A percentile compares a stretch with the other conserved stretches of the same genome.
These are phyloP conservation scores for Chrysopilus asiliformis DNA, from an alignment of 2,888 invertebrate genomes.

Conservation along the genomic window DNA sequence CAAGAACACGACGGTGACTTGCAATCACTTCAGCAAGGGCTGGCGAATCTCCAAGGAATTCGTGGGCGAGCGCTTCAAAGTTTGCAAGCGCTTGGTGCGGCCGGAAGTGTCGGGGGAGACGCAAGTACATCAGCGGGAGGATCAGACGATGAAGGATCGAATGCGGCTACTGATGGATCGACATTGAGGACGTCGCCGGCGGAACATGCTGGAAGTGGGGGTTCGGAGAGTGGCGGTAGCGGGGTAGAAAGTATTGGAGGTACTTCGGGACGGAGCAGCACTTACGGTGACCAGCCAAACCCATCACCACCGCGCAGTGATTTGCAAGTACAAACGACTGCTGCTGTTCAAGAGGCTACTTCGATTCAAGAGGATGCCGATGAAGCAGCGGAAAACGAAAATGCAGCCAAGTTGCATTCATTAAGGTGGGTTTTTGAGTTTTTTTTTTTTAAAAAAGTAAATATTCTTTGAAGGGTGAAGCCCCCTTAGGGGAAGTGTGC, in stretches of 20 bases:
- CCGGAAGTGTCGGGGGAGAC: conserved; percentile 33
- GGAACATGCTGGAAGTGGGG: conserved; percentile 57
- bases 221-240: conserved; percentile 83
- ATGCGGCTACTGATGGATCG: conserved; percentile 88
- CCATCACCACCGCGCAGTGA: conserved; percentile 29
- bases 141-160: conserved; percentile 90
- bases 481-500: too few relatives aligned
- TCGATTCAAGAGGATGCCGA: conserved; percentile 25
- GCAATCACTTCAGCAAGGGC: conserved; percentile 39
- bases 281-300: conserved; percentile 57
- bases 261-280: conserved; percentile 88
- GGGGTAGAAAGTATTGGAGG: conserved; percentile 86
- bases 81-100: conserved; percentile 32
- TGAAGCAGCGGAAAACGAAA: conserved; percentile 28
- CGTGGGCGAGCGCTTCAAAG: conserved; percentile 35
- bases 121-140: conserved; percentile 76
- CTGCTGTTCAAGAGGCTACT: conserved; percentile 16
- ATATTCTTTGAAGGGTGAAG: too few relatives aligned
- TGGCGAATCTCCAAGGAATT: conserved; percentile 31
- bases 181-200: conserved; percentile 76
- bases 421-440: too few relatives aligned
- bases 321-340: conserved; percentile 16
- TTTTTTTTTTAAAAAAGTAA: too few relatives aligned
- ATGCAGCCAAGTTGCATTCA: conserved; percentile 30
- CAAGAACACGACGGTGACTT: conserved; percentile 61